phyloP scores from a whole-genome alignment of 1,140 invertebrate genomes.

The Pseudachorutes palmiensis region DNA sequence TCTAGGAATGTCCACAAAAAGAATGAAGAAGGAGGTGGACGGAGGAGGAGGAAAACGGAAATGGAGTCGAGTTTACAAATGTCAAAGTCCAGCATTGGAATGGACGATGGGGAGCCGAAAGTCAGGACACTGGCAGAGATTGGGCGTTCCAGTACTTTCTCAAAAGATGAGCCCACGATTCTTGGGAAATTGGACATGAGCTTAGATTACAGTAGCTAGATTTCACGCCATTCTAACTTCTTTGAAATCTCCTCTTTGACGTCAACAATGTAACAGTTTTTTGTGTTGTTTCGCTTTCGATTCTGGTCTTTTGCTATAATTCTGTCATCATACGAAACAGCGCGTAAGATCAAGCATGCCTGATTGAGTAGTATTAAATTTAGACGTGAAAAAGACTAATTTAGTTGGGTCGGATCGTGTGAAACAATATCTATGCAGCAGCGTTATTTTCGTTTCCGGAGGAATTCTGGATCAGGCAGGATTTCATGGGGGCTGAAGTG shows the following conservation, averaged over 20 bases:
- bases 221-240: too few relatives aligned
- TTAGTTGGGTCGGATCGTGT: too few relatives aligned
- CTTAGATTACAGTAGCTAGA: neutral
- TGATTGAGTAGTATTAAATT: too few relatives aligned
- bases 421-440: too few relatives aligned
- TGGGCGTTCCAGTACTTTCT: constrained; percentile 58
- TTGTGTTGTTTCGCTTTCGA: too few relatives aligned
- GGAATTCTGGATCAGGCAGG: neutral
- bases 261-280: too few relatives aligned
- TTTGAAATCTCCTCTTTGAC: too few relatives aligned
- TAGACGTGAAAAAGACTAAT: too few relatives aligned
- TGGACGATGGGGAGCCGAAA: constrained; percentile 28
- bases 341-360: too few relatives aligned
- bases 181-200: constrained; percentile 38
- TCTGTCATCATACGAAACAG: too few relatives aligned
- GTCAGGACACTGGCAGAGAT: constrained; percentile 36
- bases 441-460: neutral
- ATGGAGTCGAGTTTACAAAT: constrained; percentile 8
- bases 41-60: neutral
- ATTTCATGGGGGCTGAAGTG: constrained; percentile 34
- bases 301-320: too few relatives aligned
- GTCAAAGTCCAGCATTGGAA: constrained; percentile 34
- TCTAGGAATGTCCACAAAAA: neutral
- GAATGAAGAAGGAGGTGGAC: neutral
- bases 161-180: constrained; percentile 59